Conservation (phyloP, 2,797 vertebrate genomes). For the Typhlichthys subterraneus region DNA sequence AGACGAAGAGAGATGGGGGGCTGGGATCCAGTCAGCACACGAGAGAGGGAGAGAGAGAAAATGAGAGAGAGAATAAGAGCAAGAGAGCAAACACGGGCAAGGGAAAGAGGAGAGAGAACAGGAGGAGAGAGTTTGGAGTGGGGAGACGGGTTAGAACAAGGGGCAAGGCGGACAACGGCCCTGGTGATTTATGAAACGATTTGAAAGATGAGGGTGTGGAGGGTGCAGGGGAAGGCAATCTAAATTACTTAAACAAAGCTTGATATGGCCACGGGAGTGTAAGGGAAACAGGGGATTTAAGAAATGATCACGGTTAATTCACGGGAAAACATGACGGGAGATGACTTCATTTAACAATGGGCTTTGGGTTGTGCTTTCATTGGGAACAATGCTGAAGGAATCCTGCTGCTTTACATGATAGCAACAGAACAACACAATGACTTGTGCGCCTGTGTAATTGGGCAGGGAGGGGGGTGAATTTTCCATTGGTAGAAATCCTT, state of each 20-base stretch:
- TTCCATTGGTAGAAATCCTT: constrained; percentile 76
- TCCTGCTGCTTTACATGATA: constrained; percentile 72
- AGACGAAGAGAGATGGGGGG: constrained; percentile 72
- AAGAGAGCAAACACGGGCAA: constrained; percentile 26
- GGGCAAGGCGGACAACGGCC: constrained; percentile 57
- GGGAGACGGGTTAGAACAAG: constrained; percentile 49
- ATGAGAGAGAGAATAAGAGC: constrained; percentile 27
- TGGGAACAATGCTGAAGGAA: constrained; percentile 72
- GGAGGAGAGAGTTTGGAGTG: constrained; percentile 5
- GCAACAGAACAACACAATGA: constrained; percentile 69
- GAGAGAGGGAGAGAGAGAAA: constrained; percentile 40
- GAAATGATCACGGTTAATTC: constrained; percentile 75
- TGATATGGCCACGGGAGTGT: constrained; percentile 78
- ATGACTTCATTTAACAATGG: constrained; percentile 79
- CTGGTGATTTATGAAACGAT: constrained; percentile 78
- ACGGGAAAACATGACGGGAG: constrained; percentile 74
- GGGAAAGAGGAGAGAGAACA: constrained; percentile 24
- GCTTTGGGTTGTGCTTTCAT: constrained; percentile 77
- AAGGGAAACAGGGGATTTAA: constrained; percentile 75
- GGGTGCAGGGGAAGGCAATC: constrained; percentile 75
- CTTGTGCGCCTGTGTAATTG: constrained; percentile 69
- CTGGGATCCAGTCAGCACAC: constrained; percentile 70
- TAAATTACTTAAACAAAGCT: constrained; percentile 81
- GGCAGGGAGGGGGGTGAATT: constrained; percentile 70
- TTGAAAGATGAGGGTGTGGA: constrained; percentile 70